phyloP scores from a whole-genome alignment of 2,797 vertebrate species.

The Atherinosoma microstoma region DNA sequence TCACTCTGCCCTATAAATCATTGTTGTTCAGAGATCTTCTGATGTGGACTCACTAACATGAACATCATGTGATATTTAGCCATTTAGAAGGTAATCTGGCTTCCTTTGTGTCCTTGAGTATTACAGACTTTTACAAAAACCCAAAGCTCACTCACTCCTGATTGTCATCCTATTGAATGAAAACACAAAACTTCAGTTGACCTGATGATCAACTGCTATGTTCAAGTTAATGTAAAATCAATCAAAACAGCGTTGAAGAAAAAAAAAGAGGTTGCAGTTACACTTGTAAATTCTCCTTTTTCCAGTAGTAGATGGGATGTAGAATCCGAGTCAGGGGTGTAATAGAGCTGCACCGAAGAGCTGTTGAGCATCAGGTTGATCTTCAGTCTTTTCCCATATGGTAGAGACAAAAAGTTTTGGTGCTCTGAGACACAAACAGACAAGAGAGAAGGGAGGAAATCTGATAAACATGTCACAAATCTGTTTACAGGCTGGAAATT shows the following conservation, averaged over 20 bases:
- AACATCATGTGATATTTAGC: too few species aligned
- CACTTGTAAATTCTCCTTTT: constrained; percentile 73
- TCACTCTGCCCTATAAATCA: too few species aligned
- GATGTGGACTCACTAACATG: too few species aligned
- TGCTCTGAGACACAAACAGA: constrained; percentile 69
- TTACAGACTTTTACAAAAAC: not conserved
- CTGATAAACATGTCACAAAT: constrained; percentile 35
- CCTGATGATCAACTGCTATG: not conserved
- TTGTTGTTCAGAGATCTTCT: too few species aligned
- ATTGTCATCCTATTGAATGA: not conserved
- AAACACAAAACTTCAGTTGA: not conserved
- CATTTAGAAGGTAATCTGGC: too few species aligned
- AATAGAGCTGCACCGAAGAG: constrained; percentile 74
- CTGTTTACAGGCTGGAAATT: constrained; percentile 51
- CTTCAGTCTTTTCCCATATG: constrained; percentile 72
- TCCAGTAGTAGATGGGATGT: constrained; percentile 71
- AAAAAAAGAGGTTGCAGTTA: constrained; percentile 43
- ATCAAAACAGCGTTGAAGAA: not conserved
- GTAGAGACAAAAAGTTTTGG: constrained; percentile 63
- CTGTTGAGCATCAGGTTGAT: constrained; percentile 82
- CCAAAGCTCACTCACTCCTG: not conserved
- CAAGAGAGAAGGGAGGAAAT: constrained; percentile 19
- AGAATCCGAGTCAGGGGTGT: constrained; percentile 48
- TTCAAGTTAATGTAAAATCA: not conserved
- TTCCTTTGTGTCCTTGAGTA: too few species aligned